A percentile compares a stretch with the other conserved stretches of the same genome.
Conservation (phyloP, 2,113 vertebrate genomes). For the Oreotrochilus melanogaster region DNA sequence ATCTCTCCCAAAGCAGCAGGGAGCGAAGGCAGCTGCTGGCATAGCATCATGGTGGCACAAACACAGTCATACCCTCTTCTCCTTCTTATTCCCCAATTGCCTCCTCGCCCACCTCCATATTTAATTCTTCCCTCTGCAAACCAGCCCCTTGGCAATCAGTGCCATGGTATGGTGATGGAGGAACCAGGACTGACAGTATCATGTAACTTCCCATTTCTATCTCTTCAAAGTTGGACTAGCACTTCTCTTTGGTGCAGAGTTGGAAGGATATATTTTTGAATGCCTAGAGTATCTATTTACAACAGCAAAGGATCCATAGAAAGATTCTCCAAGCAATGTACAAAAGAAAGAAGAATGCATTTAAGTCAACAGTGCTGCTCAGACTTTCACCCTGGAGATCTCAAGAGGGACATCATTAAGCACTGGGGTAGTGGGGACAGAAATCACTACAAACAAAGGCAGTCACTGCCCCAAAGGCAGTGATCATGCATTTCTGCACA, state of each 20-base stretch:
- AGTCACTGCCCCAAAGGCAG: neutral
- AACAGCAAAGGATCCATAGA: neutral
- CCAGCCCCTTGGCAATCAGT: neutral
- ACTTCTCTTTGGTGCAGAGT: neutral
- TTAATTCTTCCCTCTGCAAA: neutral
- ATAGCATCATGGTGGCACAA: neutral
- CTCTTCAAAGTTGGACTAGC: neutral
- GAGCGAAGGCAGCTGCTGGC: neutral
- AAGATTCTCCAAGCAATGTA: neutral
- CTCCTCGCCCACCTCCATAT: neutral
- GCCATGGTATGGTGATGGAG: neutral
- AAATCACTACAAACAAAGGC: neutral
- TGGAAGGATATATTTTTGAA: neutral
- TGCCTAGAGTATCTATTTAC: neutral
- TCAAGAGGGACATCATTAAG: neutral
- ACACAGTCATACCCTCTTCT: neutral
- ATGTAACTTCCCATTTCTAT: neutral
- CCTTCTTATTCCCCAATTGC: neutral
- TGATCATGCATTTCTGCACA: fast-evolving
- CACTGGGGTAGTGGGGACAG: fast-evolving
- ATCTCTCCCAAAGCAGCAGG: neutral
- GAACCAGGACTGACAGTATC: neutral
- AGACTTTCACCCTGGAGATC: neutral
- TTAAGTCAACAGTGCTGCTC: neutral
- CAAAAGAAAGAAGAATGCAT: neutral